These are phyloP conservation scores for Mythimna ferrago DNA, from an alignment of 2,888 invertebrate genomes.

Conservation along the genomic window DNA sequence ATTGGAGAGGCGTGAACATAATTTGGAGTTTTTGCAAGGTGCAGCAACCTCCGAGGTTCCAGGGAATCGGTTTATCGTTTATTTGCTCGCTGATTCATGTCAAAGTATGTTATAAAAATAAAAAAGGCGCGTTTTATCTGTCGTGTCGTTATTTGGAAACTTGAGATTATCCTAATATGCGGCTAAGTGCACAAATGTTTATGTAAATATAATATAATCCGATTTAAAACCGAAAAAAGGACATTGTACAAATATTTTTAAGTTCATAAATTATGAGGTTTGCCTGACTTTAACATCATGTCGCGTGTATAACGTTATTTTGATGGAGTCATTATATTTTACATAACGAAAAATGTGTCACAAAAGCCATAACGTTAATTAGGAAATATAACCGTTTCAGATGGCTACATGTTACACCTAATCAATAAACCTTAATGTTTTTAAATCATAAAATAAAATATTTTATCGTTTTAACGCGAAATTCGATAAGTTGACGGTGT, in stretches of 20 bases:
- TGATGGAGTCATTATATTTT: slow-evolving; percentile 39
- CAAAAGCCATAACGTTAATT: slow-evolving; percentile 54
- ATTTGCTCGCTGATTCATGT: slow-evolving; percentile 63
- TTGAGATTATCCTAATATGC: slow-evolving; percentile 65
- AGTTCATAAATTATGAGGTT: slow-evolving; percentile 32
- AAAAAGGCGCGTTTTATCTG: slow-evolving; percentile 62
- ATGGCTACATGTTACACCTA: slow-evolving; percentile 22
- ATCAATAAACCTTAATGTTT: slow-evolving; percentile 71
- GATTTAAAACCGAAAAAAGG: slow-evolving; percentile 52
- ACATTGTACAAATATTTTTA: slow-evolving; percentile 32
- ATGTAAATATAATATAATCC: slow-evolving; percentile 50
- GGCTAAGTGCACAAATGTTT: slow-evolving; percentile 72
- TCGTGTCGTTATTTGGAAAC: slow-evolving; percentile 60
- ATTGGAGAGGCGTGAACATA: slow-evolving; percentile 59
- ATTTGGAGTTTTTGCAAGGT: slow-evolving; percentile 51
- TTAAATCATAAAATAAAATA: slow-evolving; percentile 59
- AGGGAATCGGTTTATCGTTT: slow-evolving; percentile 61
- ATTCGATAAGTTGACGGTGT: slow-evolving; percentile 51
- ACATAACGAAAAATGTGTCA: slow-evolving; percentile 57
- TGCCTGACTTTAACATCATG: slow-evolving; percentile 30
- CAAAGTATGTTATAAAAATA: slow-evolving; percentile 70
- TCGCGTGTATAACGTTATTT: slow-evolving; percentile 35
- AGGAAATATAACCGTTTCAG: slow-evolving; percentile 50
- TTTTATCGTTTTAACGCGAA: slow-evolving; percentile 61
- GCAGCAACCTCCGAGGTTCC: slow-evolving; percentile 56